These are phyloP conservation scores for Todus mexicanus DNA, from an alignment of 2,797 vertebrate species.

Conservation along the genomic window DNA sequence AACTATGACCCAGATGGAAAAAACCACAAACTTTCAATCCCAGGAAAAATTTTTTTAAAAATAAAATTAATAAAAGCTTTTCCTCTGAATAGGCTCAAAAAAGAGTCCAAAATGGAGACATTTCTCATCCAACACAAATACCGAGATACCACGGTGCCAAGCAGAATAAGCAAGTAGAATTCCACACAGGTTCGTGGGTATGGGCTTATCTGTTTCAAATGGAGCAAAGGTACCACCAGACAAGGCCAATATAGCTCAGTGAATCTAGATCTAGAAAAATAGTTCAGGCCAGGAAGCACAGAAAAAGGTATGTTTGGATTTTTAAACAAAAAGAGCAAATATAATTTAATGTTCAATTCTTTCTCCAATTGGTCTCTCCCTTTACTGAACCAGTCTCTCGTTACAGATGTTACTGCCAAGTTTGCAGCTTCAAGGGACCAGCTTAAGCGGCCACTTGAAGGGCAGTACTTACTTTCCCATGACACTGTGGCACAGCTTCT, in stretches of 20 bases:
- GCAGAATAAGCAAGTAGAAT: neutral
- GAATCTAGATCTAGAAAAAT: neutral
- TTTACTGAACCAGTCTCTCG: neutral
- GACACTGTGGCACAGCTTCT: neutral
- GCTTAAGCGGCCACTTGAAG: neutral
- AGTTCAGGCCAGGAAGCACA: neutral
- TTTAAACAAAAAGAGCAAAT: neutral
- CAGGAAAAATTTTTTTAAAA: neutral
- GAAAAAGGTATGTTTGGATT: neutral
- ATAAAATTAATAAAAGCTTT: neutral
- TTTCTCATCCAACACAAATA: neutral
- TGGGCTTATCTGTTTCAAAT: neutral
- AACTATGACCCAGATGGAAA: neutral
- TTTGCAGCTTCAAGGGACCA: neutral
- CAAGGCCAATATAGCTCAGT: neutral
- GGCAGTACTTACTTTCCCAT: neutral
- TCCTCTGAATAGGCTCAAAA: neutral
- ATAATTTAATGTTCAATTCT: neutral
- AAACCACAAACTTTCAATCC: neutral
- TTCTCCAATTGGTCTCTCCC: neutral
- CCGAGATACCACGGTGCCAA: neutral
- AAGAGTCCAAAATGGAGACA: neutral
- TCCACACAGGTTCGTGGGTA: neutral
- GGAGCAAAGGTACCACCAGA: neutral
- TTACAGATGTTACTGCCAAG: neutral